Evolutionary conservation across 2,797 vertebrate genomes (phyloP), one percentile per base, ranked within the genome.

Genomic region (Epinephelus coioides): DNA sequence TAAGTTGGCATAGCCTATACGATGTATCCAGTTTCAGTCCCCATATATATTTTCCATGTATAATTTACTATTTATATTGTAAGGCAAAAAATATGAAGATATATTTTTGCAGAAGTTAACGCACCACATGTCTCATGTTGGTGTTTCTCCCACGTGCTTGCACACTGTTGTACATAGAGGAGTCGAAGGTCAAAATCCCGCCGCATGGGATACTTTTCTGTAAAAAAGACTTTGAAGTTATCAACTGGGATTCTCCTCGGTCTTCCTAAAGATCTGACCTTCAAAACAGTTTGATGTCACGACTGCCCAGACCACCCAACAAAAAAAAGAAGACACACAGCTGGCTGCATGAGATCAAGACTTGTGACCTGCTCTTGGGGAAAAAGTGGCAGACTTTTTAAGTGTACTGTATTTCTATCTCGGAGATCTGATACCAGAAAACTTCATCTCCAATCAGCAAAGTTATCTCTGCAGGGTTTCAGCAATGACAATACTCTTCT

Each of bases 41-140:
- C 82, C 78, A 64, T 78, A 81, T 86, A 82, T 86, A 87, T 86
- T 89, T 86, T 83, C 78, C 70, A 84, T 79, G 78, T 87, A 71
- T 90, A 65, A 91, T 92, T 90, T 89, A 83, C 43, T 88, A 84
- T 92, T 94, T 90, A 81, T 91, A 91, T 83, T 90, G 82, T 89
- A 79, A 81, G 83, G 86, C 85, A 86, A 91, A 92, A 83, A 81
- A 82, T 69, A 84, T 73, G 76, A 79, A 85, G 73, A 91, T 94
- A 89, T 93, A 94, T 94, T 94, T 94, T 94, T 94, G 89, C 92
- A 93, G 57, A 87, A 63, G 77, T 85, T 19, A 72, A 80, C 15
- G 64, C 82, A 66, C 83, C 82, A 83, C 82, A 38, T 63, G 80
- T 76, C 71, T 78, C 62, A 63, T 69, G 81, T 56, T 54, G 78